phyloP scores from a whole-genome alignment of 2,113 vertebrate species.

The Oncorhynchus keta region DNA sequence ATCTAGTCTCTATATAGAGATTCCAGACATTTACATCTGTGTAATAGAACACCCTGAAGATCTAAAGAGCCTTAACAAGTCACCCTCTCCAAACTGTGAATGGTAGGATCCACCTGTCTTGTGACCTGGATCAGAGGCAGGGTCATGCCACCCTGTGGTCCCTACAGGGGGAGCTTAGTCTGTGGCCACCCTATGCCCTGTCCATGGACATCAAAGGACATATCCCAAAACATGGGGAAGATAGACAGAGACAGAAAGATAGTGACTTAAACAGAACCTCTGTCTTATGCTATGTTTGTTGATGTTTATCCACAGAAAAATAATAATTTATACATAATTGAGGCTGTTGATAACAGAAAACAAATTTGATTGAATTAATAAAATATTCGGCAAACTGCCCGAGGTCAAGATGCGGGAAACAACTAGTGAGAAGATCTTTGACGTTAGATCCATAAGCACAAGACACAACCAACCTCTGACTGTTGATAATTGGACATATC shows the following conservation, averaged over 20 bases:
- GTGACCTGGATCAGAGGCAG: constrained; percentile 19
- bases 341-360: neutral
- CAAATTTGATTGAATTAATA: neutral
- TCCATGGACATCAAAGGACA: constrained; percentile 11
- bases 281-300: neutral
- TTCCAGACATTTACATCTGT: neutral
- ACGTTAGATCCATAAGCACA: neutral
- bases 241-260: neutral
- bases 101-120: constrained; percentile 32
- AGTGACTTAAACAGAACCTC: too few relatives aligned
- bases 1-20: neutral
- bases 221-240: neutral
- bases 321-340: neutral
- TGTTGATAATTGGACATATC: too few relatives aligned
- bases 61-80: neutral
- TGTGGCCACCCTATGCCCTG: neutral
- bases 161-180: constrained; percentile 1
- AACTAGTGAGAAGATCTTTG: neutral
- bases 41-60: constrained; percentile 1
- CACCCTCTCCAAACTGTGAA: constrained; percentile 8
- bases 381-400: neutral
- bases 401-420: neutral
- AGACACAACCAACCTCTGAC: neutral
- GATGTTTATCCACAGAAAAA: neutral
- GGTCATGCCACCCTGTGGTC: constrained; percentile 22